A percentile compares a stretch with the other conserved stretches of the same genome.
Evolutionary conservation across 2,888 invertebrate genomes (phyloP).

Genomic region (Drepana falcataria): DNA sequence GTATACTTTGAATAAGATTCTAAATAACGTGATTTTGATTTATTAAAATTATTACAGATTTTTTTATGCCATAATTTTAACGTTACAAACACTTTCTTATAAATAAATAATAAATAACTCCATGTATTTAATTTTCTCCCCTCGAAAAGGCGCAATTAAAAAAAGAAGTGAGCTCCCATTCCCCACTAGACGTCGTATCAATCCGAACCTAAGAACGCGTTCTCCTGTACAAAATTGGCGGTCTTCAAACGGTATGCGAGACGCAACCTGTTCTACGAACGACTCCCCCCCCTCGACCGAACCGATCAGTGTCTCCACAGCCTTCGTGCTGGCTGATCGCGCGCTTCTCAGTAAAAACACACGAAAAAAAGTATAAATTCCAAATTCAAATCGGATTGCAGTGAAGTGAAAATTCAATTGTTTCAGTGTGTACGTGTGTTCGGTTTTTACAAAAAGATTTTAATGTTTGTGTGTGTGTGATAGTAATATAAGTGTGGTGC

Average conservation of each 20-base stretch:
- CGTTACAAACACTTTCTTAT: too few relatives aligned
- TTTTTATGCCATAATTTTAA: too few relatives aligned
- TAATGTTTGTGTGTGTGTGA: conserved; percentile 56
- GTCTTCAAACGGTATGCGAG: conserved; percentile 60
- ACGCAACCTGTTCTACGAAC: conserved; percentile 65
- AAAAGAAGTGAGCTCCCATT: conserved; percentile 46
- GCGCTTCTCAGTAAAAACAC: conserved; percentile 21
- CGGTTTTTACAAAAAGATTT: conserved; percentile 12
- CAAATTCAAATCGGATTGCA: conserved; percentile 55
- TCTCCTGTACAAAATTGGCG: conserved; percentile 68
- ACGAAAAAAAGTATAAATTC: conserved; percentile 30
- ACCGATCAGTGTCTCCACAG: conserved; percentile 5
- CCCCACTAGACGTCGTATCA: conserved; percentile 52
- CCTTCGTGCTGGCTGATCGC: conserved; percentile 33
- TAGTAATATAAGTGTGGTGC: conserved; percentile 41
- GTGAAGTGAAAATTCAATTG: conserved; percentile 45
- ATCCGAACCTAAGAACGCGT: conserved; percentile 46
- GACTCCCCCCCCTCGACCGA: conserved; percentile 27
- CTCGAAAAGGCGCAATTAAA: background rate
- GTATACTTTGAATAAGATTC: too few relatives aligned
- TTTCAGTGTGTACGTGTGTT: conserved; percentile 6
- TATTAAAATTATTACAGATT: too few relatives aligned
- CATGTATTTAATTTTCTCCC: too few relatives aligned
- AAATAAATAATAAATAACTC: too few relatives aligned
- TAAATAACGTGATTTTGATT: too few relatives aligned